Evolutionary conservation across 1,140 invertebrate species (phyloP).

Genomic region (Aphis gossypii): DNA sequence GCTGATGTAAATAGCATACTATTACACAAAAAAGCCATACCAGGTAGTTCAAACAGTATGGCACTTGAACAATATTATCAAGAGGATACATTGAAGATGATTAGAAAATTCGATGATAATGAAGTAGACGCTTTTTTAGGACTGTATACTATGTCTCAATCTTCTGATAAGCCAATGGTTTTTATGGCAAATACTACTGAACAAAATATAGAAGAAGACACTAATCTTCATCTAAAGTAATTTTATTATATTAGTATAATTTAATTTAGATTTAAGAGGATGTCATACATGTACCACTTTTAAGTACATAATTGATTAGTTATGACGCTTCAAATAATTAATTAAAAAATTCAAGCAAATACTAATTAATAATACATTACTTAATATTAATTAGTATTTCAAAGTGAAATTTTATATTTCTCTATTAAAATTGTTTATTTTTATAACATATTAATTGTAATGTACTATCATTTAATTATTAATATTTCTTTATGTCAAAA

Average conservation of each 20-base stretch:
- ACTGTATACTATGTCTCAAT: neutral
- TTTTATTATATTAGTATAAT: neutral
- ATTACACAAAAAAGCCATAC: slow-evolving; percentile 88
- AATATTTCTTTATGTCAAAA: neutral
- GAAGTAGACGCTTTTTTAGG: neutral
- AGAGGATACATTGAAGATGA: neutral
- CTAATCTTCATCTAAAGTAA: neutral
- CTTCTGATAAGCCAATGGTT: neutral
- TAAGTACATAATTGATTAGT: no score
- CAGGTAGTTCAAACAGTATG: slow-evolving; percentile 79
- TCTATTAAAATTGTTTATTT: no score
- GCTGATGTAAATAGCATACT: slow-evolving; percentile 66
- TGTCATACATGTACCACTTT: no score
- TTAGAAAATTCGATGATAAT: neutral
- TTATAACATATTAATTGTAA: no score
- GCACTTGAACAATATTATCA: slow-evolving; percentile 63
- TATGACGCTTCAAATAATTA: no score
- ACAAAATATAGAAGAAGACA: neutral
- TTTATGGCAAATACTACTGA: neutral
- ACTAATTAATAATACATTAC: no score
- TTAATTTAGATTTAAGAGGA: no score
- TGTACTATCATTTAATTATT: no score
- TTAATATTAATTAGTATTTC: no score
- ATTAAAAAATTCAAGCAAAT: no score
- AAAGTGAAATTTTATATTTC: no score